A percentile compares a stretch with the other conserved stretches of the same genome.
Conservation (phyloP, 2,888 invertebrate genomes). For the Stegana nigrithorax region DNA sequence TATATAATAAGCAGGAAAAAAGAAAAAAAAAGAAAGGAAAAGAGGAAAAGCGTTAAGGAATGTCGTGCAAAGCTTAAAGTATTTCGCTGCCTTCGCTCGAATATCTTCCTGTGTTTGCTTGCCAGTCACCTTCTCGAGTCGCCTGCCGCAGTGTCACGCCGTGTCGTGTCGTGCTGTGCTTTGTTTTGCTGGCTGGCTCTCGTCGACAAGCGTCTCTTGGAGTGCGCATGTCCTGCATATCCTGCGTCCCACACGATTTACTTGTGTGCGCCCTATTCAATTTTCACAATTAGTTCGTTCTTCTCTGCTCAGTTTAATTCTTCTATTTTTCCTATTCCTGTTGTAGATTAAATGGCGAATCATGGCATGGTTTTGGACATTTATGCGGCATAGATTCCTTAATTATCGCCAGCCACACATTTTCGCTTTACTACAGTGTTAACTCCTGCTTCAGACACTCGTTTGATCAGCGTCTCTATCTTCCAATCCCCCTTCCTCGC, state of each 20-base stretch:
- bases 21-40: too few species aligned
- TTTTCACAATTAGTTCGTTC: too few species aligned
- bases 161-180: not conserved
- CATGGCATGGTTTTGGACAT: not conserved
- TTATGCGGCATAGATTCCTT: too few species aligned
- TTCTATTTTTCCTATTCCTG: not conserved
- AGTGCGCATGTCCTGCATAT: slow-evolving; percentile 11
- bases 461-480: too few species aligned
- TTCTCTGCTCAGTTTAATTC: not conserved
- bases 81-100: not conserved
- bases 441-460: too few species aligned
- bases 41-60: too few species aligned
- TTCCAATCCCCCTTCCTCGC: too few species aligned
- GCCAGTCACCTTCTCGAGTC: not conserved
- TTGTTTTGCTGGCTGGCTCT: not conserved
- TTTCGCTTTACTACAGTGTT: too few species aligned
- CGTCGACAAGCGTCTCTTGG: not conserved
- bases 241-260: not conserved
- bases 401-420: too few species aligned
- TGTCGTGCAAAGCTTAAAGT: not conserved
- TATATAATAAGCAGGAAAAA: not conserved
- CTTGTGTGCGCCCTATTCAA: too few species aligned
- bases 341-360: not conserved
- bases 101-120: not conserved
- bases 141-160: too few species aligned